These are phyloP conservation scores for Indri indri DNA, from an alignment of 2,113 vertebrate species.

Conservation along the genomic window DNA sequence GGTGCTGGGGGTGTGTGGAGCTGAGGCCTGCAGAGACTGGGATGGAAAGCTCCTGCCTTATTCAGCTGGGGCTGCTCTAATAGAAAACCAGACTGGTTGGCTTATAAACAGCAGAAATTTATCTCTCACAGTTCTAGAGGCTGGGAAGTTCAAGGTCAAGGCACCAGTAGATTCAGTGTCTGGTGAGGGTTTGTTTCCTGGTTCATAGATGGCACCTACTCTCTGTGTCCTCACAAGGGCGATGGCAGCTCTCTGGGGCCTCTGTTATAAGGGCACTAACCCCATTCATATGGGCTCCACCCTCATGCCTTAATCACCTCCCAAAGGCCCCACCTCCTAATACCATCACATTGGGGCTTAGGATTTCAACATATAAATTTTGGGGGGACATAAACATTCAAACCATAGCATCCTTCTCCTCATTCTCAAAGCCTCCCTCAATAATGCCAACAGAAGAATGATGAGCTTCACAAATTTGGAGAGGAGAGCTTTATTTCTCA, in stretches of 20 bases:
- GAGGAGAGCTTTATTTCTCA: too few species aligned
- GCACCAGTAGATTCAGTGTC: neutral
- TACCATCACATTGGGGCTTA: too few species aligned
- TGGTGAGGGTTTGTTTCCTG: neutral
- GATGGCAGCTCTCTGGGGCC: neutral
- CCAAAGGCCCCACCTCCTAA: neutral
- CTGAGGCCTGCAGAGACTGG: neutral
- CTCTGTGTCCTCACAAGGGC: neutral
- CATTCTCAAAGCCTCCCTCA: neutral
- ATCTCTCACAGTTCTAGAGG: neutral
- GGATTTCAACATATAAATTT: neutral
- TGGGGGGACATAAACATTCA: neutral
- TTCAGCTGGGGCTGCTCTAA: neutral
- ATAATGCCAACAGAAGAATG: too few species aligned
- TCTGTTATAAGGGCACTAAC: neutral
- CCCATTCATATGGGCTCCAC: neutral
- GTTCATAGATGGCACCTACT: neutral
- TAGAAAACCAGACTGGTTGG: neutral
- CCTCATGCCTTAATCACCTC: neutral
- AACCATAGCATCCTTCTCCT: neutral
- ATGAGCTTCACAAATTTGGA: too few species aligned
- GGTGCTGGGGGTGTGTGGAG: rapidly evolving
- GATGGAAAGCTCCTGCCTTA: neutral
- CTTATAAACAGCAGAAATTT: neutral
- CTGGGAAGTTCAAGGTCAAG: neutral